Base-by-base conservation (phyloP, 2,888 invertebrate genomes). In the Pollenia amentaria region DNA sequence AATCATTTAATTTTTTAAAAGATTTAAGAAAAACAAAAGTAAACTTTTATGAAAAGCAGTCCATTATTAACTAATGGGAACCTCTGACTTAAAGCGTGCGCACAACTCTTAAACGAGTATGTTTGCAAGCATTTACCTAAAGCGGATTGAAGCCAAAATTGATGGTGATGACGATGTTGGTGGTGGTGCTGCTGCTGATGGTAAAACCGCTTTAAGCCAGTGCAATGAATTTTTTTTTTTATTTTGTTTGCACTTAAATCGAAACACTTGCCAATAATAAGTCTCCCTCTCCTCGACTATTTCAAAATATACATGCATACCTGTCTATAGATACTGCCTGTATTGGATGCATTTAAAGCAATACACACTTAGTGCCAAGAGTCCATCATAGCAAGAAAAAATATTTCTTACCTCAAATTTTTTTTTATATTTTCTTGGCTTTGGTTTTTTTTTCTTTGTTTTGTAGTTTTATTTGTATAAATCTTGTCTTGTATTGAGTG, bases 231-330 rank as follows among this genome's bases (percentile, higher is more conserved):
- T 69, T 72, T 70, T 72, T n/a, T 53, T 57, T 48, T 14, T 60
- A n/a, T 2, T 42, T 14, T 38, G 18, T 65, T 55, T 84, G 42
- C 18, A 72, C 69, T 84, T 57, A 67, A 84, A 84, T 78, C 78
- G 76, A 78, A 78, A 70, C 85, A 85, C 85, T 85, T 85, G 85
- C 85, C 85, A 82, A 86, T 83, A 76, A 40, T 14, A 16, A 48
- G 62, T 69, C 60, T 76, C 62, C 60, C 77, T 72, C 84, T 80
- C 76, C 78, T 53, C 72, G 42, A 16, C 11, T 73, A 44, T 84
- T 72, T 73, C 72, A 72, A 78, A 84, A 84, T 18, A 51, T 38
- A 38, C 40, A 78, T 60, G n/a, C 78, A 69, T 48, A 70, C 60
- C 38, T 9, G 38, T 44, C 53, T 14, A 55, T 46, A 42, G 18